Base-by-base conservation (phyloP, 2,113 vertebrate species). In the Grammomys surdaster region DNA sequence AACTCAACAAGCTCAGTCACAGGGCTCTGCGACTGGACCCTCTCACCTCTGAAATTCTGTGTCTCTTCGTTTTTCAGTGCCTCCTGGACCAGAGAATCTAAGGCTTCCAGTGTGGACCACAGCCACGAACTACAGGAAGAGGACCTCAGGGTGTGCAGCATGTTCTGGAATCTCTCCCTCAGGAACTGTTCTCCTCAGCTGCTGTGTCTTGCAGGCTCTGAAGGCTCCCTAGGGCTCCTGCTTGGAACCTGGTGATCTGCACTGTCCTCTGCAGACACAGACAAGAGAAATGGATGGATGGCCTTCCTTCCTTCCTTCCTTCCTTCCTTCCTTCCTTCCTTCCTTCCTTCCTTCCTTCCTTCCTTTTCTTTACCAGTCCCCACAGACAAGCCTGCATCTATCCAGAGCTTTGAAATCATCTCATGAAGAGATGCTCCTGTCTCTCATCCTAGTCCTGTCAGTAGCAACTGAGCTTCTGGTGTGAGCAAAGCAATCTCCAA, bases 401-500 rank as follows among this genome's bases (percentile, higher is more conserved):
- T 40, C 77, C 5, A 63, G 76, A 33, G 33, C 7, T 2, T 17
- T 65, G 65, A 40, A 77, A 86, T 54, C 31, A 51, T 90, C 7
- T n/a, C 24, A 51, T 9, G 4, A 1, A 31, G 24, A 70, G 28
- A 33, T 60, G 11, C 85, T 88, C 16, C 75, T 88, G 65, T 40
- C 28, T 31, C 22, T 86, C 93, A 65, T 93, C 24, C 46, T 73
- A 24, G 43, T 67, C 31, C 24, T 93, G 73, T 48, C 40, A 76
- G 46, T 56, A 93, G 72, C 51, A 75, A 56, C 31, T 87, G 54
- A 70, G 48, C 31, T 84, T 91, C 82, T 75, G 36, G 36, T 87
- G 33, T 94, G n/a, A 86, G 84, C 40, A 84, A 96, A 93, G 26
- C 31, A 89, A 8, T 51, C 33, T 11, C 56, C 84, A 75, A 88